Evolutionary conservation across 2,888 invertebrate genomes (phyloP).

Genomic region (Podabrus alpinus): DNA sequence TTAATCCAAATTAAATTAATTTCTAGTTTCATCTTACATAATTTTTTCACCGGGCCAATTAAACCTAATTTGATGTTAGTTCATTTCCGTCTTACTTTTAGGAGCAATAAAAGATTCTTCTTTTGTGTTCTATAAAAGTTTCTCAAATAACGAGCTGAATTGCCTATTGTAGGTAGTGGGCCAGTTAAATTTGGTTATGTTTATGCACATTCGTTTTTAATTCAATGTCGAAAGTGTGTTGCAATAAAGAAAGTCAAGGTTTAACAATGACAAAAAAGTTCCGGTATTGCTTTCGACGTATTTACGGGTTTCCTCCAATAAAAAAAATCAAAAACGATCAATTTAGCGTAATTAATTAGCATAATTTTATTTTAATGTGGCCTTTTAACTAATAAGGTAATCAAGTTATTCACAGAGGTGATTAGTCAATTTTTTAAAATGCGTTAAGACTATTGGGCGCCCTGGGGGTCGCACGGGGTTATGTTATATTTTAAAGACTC

Average conservation of each 20-base stretch:
- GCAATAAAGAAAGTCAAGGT: slow-evolving; percentile 23
- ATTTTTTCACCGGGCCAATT: background rate
- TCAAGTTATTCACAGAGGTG: background rate
- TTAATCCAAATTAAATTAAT: background rate
- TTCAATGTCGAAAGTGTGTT: slow-evolving; percentile 1
- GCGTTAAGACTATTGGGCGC: background rate
- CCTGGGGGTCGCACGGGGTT: background rate
- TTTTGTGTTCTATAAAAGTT: background rate
- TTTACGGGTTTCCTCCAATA: slow-evolving; percentile 3
- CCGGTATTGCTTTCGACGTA: slow-evolving; percentile 13
- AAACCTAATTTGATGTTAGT: background rate
- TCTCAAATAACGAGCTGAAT: background rate
- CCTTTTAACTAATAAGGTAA: background rate
- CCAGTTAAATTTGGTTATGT: background rate
- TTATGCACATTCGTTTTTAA: background rate
- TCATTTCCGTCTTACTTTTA: background rate
- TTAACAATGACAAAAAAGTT: slow-evolving; percentile 17
- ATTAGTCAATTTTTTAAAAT: background rate
- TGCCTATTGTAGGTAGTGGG: background rate
- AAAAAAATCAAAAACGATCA: background rate
- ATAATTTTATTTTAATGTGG: background rate
- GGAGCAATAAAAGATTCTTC: background rate
- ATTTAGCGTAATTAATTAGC: background rate
- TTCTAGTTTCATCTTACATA: background rate
- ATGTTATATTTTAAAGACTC: background rate